Base-by-base conservation (phyloP, 2,888 invertebrate genomes). In the Dynastes hyllus region DNA sequence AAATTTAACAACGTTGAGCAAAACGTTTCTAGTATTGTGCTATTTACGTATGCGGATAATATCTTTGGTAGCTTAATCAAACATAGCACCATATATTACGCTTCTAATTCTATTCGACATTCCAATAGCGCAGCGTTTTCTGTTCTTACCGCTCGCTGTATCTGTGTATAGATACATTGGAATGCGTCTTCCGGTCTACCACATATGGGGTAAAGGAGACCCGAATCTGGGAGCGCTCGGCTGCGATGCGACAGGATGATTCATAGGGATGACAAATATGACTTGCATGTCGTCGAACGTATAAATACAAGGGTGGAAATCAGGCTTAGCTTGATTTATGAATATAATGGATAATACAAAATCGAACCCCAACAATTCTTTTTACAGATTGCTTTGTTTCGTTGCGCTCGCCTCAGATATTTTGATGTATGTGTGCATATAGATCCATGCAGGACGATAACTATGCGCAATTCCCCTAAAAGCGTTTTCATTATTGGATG, bases 221-320 rank as follows among this genome's bases (percentile, higher is more conserved):
- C 78, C 71, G 73, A 79, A 61, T 75, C 40, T 63, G 73, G 50
- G 73, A 80, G 71, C 75, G 67, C 78, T 65, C 78, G 61, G 66
- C 69, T 79, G 32, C 50, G 61, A n/a, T 29, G 65, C 55, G 22
- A 58, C 55, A 58, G 71, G 81, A 80, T 84, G 84, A 84, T 84
- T 84, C 84, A 84, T 83, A 80, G 80, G 82, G 82, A 84, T 84
- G 84, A 84, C 84, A 83, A 84, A 84, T 84, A 84, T 84, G 83
- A 84, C 83, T 84, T 83, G 84, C 84, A 84, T 84, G 84, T 83
- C 84, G 82, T 78, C 80, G 81, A 82, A 82, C 79, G 80, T 81
- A 83, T 82, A 83, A 82, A 83, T 83, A 83, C 78, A 75, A 63
- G 81, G 80, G 81, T 81, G 80, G 76, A 79, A 81, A 80, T 82